Evolutionary conservation across 2,888 invertebrate genomes (phyloP), one percentile per base, ranked within the genome.

Genomic region (Operophtera brumata): DNA sequence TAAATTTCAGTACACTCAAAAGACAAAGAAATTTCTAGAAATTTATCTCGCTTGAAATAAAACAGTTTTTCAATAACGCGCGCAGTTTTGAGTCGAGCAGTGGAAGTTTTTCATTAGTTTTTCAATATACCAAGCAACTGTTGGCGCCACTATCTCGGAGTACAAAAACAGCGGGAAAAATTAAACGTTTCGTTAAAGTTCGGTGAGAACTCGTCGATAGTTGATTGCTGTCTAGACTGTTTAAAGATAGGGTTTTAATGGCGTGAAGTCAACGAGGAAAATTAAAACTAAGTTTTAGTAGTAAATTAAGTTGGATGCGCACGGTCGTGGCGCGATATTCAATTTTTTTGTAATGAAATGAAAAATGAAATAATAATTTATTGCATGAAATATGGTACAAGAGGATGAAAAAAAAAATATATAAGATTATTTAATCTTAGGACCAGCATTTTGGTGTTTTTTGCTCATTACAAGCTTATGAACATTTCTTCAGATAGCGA

Each of bases 11-110:
- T 39, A 49, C 56, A 54, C 57, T 56, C 57, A 63, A 70, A 70
- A 70, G 66, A 70, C 60, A 61, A 57, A 64, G 35, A 2, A 13
- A 13, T 47, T 20, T 45, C 41, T 44, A 46, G 47, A 57, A 51
- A 54, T 40, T 65, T 64, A 51, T 65, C 67, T 63, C 70, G 62
- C 58, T 71, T 64, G 57, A 71, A 73, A 77, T 77, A 73, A 75
- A 78, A 81, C 77, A 82, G 80, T 83, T 82, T 82, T 82, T 80
- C 82, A 83, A 82, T 82, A 79, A 76, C 70, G 72, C 62, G 47
- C 50, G 45, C 67, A 73, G 75, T 77, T 77, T 72, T 68, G 67
- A 73, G 65, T 67, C 59, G 64, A 60, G 70, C 61, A 64, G 67
- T 37, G 54, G 46, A 69, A 77, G 75, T 75, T 79, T 80, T 79